Conservation (phyloP, 2,888 invertebrate species). For the Aplocera efformata region DNA sequence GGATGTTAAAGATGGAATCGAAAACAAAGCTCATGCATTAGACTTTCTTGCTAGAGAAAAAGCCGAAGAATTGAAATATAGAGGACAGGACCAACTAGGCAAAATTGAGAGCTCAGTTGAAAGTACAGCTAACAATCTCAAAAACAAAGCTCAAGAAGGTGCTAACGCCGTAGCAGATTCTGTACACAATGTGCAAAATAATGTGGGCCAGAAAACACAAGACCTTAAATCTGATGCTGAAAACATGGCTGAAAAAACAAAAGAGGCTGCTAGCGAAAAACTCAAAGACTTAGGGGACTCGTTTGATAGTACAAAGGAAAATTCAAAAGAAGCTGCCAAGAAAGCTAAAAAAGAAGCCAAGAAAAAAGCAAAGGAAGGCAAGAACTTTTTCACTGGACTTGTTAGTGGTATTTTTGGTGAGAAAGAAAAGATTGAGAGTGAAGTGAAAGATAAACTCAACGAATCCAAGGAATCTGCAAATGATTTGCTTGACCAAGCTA, state of each 20-base stretch:
- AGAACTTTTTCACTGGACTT: conserved; percentile 67
- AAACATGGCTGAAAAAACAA: conserved; percentile 45
- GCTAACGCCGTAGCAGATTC: conserved; percentile 50
- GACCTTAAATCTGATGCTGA: conserved; percentile 49
- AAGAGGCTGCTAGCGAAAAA: conserved; percentile 50
- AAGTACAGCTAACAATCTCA: conserved; percentile 44
- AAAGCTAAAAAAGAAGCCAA: conserved; percentile 60
- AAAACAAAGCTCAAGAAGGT: conserved; percentile 54
- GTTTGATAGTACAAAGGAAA: conserved; percentile 51
- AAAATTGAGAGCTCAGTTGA: conserved; percentile 52
- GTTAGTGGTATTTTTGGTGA: conserved; percentile 71
- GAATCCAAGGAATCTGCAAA: conserved; percentile 64
- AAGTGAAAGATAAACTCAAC: conserved; percentile 57
- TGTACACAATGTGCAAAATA: conserved; percentile 43
- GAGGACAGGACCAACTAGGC: conserved; percentile 43
- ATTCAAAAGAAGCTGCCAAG: conserved; percentile 47
- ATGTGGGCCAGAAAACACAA: conserved; percentile 45
- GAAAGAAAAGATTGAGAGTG: conserved; percentile 69
- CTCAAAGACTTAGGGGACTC: conserved; percentile 52
- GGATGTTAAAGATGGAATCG: conserved; percentile 51
- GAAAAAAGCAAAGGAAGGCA: conserved; percentile 70
- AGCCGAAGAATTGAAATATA: conserved; percentile 54
- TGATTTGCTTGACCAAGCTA: conserved; percentile 51
- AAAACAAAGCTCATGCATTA: conserved; percentile 61
- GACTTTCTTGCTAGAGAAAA: conserved; percentile 63